phyloP scores from a whole-genome alignment of 2,113 vertebrate species.

The Oreocharis arfaki region DNA sequence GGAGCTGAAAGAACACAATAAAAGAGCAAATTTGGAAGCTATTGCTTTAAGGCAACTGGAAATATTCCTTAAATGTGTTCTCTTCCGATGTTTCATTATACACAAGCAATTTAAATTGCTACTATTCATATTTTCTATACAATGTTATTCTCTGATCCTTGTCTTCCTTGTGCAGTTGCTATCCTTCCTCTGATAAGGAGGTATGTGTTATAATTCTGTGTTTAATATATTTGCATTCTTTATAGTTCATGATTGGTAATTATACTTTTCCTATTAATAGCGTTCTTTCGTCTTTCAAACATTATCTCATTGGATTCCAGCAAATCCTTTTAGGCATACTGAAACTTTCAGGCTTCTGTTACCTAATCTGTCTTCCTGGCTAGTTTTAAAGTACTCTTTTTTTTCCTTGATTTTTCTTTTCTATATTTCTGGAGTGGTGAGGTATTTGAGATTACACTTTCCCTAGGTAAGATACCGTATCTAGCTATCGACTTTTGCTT shows the following conservation, averaged over 20 bases:
- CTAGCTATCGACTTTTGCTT: not conserved
- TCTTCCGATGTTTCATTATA: not conserved
- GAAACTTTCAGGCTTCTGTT: not conserved
- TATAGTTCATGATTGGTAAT: not conserved
- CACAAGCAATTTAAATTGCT: not conserved
- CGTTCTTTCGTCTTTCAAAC: not conserved
- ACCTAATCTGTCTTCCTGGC: not conserved
- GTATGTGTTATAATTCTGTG: not conserved
- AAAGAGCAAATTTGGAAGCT: not conserved
- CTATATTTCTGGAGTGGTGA: not conserved
- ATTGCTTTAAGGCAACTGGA: not conserved
- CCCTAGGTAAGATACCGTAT: not conserved
- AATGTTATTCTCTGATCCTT: not conserved
- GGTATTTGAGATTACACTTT: not conserved
- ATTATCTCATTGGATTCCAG: not conserved
- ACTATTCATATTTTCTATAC: not conserved
- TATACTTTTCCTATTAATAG: slow-evolving; percentile 14
- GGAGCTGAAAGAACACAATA: not conserved
- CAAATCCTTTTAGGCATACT: not conserved
- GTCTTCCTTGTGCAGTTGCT: not conserved
- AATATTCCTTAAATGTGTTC: not conserved
- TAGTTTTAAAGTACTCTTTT: not conserved
- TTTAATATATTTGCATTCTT: slow-evolving; percentile 19
- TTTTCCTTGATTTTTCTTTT: not conserved
- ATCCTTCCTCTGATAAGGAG: not conserved